Evolutionary conservation across 2,888 invertebrate species (phyloP).

Genomic region (Stictocephala bisonia): DNA sequence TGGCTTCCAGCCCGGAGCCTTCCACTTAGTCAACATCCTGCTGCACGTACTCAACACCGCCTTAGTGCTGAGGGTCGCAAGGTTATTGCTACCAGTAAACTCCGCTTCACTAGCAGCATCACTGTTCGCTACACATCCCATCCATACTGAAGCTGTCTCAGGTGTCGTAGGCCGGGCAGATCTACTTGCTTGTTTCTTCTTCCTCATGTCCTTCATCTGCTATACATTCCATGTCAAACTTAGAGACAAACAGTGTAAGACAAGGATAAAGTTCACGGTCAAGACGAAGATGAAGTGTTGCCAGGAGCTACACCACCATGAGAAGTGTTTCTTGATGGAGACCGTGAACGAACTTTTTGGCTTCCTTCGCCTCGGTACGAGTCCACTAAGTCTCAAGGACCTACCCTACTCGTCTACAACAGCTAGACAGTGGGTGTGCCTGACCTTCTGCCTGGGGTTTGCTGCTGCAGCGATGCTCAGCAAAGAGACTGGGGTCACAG

Average conservation of each 20-base stretch:
- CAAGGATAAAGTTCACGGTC: background rate
- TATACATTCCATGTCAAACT: constrained; percentile 80
- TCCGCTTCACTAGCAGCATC: constrained; percentile 66
- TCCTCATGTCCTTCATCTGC: constrained; percentile 86
- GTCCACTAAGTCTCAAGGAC: constrained; percentile 18
- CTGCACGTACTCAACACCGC: constrained; percentile 88
- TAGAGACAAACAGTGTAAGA: constrained; percentile 59
- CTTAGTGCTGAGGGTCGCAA: constrained; percentile 64
- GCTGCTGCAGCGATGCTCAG: constrained; percentile 88
- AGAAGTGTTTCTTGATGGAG: background rate
- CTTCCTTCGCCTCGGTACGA: constrained; percentile 10
- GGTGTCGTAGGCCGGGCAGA: constrained; percentile 97
- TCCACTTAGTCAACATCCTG: constrained; percentile 86
- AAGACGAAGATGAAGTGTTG: constrained; percentile 14
- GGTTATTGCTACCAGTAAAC: constrained; percentile 30
- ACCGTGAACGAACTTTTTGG: background rate
- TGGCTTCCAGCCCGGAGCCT: constrained; percentile 83
- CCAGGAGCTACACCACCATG: background rate
- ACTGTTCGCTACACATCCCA: constrained; percentile 93
- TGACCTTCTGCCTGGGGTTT: constrained; percentile 62
- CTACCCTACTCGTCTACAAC: constrained; percentile 7
- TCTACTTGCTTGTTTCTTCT: constrained; percentile 90
- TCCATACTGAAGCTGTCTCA: constrained; percentile 97
- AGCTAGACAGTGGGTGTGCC: constrained; percentile 51
- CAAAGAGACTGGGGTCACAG: constrained; percentile 96